Percentiles rank a stretch among this genome's conserved stretches.
These are phyloP conservation scores for Apamea sordens DNA, from an alignment of 2,888 invertebrate species.

Conservation along the genomic window DNA sequence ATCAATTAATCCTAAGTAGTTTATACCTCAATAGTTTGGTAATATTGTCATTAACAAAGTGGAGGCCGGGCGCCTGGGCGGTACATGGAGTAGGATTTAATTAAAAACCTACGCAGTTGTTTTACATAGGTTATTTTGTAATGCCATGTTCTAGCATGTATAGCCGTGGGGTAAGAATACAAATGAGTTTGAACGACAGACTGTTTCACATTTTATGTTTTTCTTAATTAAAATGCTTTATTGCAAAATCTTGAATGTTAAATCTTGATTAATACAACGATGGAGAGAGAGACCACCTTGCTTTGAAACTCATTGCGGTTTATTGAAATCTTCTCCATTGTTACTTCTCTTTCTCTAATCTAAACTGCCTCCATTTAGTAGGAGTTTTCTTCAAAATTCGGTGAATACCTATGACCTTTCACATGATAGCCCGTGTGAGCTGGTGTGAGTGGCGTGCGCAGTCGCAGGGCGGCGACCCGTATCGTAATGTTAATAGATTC, in stretches of 20 bases:
- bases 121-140: conserved; percentile 1
- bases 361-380: not conserved
- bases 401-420: conserved; percentile 26
- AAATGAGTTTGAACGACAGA: not conserved
- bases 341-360: not conserved
- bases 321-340: not conserved
- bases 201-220: not conserved
- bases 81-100: conserved; percentile 10
- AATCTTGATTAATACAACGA: not conserved
- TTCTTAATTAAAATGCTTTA: not conserved
- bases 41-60: conserved; percentile 21
- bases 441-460: conserved; percentile 2
- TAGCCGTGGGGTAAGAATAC: conserved; percentile 11
- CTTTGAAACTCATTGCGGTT: not conserved
- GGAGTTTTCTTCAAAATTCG: not conserved
- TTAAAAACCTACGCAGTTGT: conserved; percentile 33
- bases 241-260: not conserved
- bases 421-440: not conserved
- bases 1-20: conserved; percentile 42
- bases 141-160: not conserved
- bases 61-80: not conserved
- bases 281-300: no score
- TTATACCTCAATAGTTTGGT: conserved; percentile 24
- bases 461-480: conserved; percentile 64
- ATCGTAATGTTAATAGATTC: conserved; percentile 69